phyloP scores from a whole-genome alignment of 2,888 invertebrate genomes.

The Phaedon cochleariae region DNA sequence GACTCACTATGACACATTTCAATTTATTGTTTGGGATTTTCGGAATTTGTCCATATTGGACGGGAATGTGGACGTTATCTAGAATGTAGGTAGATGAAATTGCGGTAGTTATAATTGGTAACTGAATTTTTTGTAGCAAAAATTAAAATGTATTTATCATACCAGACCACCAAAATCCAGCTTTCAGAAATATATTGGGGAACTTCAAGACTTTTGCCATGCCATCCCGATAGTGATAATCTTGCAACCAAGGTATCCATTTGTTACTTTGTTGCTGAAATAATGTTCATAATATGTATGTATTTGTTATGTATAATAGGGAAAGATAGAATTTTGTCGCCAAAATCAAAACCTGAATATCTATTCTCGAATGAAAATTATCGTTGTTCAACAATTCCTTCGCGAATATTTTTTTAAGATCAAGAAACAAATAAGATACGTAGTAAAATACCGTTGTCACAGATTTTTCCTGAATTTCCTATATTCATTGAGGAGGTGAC shows the following conservation, averaged over 20 bases:
- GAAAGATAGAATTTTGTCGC: background rate
- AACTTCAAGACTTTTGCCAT: constrained; percentile 57
- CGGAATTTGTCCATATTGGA: constrained; percentile 64
- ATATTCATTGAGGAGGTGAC: too few species aligned
- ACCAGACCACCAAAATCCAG: constrained; percentile 14
- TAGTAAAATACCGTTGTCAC: too few species aligned
- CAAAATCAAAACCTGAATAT: background rate
- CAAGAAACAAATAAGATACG: too few species aligned
- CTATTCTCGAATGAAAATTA: too few species aligned
- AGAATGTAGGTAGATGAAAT: constrained; percentile 18
- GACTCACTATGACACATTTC: constrained; percentile 71
- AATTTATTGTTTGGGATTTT: constrained; percentile 55
- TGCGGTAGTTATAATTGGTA: too few species aligned
- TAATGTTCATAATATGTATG: constrained; percentile 18
- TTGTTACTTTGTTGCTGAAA: constrained; percentile 61
- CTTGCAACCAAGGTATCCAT: constrained; percentile 68
- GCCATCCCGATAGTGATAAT: constrained; percentile 56
- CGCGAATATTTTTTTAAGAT: too few species aligned
- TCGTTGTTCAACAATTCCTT: too few species aligned
- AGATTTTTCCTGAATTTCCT: too few species aligned
- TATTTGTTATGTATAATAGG: too few species aligned
- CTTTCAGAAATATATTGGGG: constrained; percentile 53
- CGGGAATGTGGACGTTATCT: constrained; percentile 66
- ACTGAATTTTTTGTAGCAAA: too few species aligned
- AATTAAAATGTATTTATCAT: background rate